Evolutionary conservation across 2,797 vertebrate species (phyloP).

Genomic region (Phrynocephalus vlangalii): DNA sequence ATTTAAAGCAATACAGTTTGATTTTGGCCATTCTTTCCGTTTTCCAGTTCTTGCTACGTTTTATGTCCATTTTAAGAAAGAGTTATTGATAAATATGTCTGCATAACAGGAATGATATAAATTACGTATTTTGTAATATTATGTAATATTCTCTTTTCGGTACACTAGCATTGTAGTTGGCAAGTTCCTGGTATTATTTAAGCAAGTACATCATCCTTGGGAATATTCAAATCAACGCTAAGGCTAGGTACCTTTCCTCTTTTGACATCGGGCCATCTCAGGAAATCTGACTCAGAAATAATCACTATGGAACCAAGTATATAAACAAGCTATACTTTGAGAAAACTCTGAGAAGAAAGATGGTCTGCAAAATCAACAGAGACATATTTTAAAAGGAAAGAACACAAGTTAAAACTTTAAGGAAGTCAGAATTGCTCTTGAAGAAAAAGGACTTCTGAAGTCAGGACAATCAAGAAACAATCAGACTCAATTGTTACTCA

Average conservation of each 20-base stretch:
- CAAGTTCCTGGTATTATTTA: not conserved
- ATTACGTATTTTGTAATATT: constrained; percentile 4
- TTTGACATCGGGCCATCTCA: constrained; percentile 28
- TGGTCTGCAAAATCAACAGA: not conserved
- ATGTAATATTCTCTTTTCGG: not conserved
- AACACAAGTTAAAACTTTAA: not conserved
- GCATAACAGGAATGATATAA: not conserved
- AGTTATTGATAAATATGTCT: constrained; percentile 1
- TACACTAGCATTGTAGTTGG: not conserved
- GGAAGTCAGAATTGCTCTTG: constrained; percentile 12
- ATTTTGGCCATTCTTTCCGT: not conserved
- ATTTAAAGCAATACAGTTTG: too few species aligned
- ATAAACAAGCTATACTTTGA: constrained; percentile 29
- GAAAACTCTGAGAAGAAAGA: constrained; percentile 17
- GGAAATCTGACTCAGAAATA: constrained; percentile 24
- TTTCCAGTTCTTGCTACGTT: not conserved
- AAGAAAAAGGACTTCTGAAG: constrained; percentile 15
- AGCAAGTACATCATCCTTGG: not conserved
- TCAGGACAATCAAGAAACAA: constrained; percentile 30
- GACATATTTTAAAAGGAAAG: constrained; percentile 19
- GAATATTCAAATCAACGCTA: not conserved
- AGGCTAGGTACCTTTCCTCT: not conserved
- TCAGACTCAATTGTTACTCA: constrained; percentile 29
- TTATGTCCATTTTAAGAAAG: not conserved
- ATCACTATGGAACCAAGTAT: constrained; percentile 9